Conservation (phyloP, 2,113 vertebrate species). For the Phylloscopus trochilus region DNA sequence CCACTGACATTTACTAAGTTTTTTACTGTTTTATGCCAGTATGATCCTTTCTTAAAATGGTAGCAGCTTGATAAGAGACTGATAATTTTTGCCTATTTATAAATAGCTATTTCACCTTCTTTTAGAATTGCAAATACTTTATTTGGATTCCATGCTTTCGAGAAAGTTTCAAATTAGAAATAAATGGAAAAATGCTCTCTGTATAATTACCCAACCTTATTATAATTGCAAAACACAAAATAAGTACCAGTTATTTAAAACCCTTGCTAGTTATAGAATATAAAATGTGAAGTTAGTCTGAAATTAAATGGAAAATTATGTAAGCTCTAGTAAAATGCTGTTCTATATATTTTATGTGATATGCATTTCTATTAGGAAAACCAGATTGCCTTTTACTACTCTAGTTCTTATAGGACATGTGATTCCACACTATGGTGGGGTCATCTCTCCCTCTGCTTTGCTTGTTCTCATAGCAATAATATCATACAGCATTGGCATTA, state of each 20-base stretch:
- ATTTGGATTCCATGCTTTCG: neutral
- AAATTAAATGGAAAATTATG: neutral
- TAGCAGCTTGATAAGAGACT: neutral
- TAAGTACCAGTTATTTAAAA: conserved; percentile 35
- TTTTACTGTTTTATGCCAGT: neutral
- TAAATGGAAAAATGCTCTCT: conserved; percentile 6
- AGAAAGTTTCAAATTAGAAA: conserved; percentile 7
- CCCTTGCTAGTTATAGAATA: neutral
- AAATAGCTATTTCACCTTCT: neutral
- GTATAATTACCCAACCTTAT: neutral
- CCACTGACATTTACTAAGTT: neutral
- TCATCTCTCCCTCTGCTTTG: neutral
- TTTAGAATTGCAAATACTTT: neutral
- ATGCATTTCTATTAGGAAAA: neutral
- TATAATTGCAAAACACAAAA: conserved; percentile 31
- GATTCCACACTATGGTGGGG: neutral
- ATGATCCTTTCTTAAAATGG: neutral
- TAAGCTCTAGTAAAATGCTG: neutral
- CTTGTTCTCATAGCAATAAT: neutral
- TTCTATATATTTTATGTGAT: neutral
- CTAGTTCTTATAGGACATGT: neutral
- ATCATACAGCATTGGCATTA: neutral
- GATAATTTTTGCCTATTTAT: neutral
- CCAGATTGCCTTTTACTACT: neutral
- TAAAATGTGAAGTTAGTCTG: neutral